Base-by-base conservation (phyloP, 2,113 vertebrate species). In the Mellivora capensis region DNA sequence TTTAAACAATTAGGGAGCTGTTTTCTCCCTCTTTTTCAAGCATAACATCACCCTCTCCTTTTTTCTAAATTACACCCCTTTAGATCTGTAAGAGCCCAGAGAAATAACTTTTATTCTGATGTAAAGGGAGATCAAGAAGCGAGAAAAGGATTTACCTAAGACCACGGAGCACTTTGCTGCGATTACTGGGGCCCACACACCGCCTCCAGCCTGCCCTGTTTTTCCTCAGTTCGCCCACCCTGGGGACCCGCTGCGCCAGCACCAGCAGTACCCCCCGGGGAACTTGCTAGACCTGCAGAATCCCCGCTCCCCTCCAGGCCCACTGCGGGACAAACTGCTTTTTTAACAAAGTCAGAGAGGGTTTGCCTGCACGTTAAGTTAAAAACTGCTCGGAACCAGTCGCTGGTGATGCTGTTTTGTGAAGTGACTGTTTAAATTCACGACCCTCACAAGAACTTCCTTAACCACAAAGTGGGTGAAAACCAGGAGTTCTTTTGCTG, bases 1-100 rank as follows among this genome's bases (percentile, higher is more conserved):
- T 83, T 95, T 82, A 71, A 87, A 95, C 88, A 96, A 94, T 90
- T 37, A 83, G 67, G 72, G 62, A 62, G 59, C 87, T 85, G 87
- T 97, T 96, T 88, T 52, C 67, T 91, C 42, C 49, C 1, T n/a
- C 21, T 71, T 71, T 91, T 64, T 91, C 80, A 83, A 91, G 86
- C 67, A 82, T 74, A 83, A 86, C 44, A 87, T 74, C n/a, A 74
- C 72, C 71, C 8, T 96, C 27, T 59, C 34, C 6, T 88, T 76
- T 88, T 61, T 25, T 57, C 44, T 77, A 94, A 80, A 52, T 94
- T 62, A 88, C 47, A 87, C 18, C 90, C 86, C 90, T 87, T 54
- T 79, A 52, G 44, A 88, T 82, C 47, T 79, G 21, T 74, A 89
- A 88, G 23, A 52, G 25, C 4, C 62, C 71, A 52, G 54, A 59